These are phyloP conservation scores for Micronycteris hirsuta DNA, from an alignment of 2,113 vertebrate genomes.

Conservation along the genomic window DNA sequence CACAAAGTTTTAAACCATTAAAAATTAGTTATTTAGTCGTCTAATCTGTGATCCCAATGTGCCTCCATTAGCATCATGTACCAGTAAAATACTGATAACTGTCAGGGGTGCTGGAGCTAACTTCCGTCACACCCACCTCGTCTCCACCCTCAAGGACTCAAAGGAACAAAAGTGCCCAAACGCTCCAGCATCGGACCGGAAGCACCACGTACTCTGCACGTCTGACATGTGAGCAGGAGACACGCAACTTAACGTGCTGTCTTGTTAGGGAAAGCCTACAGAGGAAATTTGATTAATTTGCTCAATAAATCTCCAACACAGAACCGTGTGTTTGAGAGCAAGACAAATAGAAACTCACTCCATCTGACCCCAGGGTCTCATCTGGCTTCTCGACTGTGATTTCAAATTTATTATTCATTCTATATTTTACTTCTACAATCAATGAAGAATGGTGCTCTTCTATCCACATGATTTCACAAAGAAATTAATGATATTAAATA, in stretches of 20 bases:
- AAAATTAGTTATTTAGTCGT: neutral
- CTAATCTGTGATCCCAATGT: neutral
- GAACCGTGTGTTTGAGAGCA: slow-evolving; percentile 52
- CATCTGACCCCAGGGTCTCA: slow-evolving; percentile 64
- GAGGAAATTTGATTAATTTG: slow-evolving; percentile 54
- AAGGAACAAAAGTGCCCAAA: slow-evolving; percentile 2
- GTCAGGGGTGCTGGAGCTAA: neutral
- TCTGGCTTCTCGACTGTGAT: neutral
- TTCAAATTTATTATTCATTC: slow-evolving; percentile 54
- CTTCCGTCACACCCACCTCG: neutral
- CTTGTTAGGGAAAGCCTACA: slow-evolving; percentile 39
- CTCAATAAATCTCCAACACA: slow-evolving; percentile 54
- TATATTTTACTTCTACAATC: slow-evolving; percentile 19
- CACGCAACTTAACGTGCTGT: neutral
- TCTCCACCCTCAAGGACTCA: neutral
- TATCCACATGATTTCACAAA: neutral
- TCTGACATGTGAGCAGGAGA: slow-evolving; percentile 1
- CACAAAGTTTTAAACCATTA: neutral
- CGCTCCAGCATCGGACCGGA: neutral
- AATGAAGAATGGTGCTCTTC: slow-evolving; percentile 13
- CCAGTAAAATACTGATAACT: neutral
- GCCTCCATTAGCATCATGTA: neutral
- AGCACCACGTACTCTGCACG: neutral
- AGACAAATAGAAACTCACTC: slow-evolving; percentile 70
- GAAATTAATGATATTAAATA: slow-evolving; percentile 32